phyloP scores from a whole-genome alignment of 2,113 vertebrate species.

The Hippocampus mohnikei region DNA sequence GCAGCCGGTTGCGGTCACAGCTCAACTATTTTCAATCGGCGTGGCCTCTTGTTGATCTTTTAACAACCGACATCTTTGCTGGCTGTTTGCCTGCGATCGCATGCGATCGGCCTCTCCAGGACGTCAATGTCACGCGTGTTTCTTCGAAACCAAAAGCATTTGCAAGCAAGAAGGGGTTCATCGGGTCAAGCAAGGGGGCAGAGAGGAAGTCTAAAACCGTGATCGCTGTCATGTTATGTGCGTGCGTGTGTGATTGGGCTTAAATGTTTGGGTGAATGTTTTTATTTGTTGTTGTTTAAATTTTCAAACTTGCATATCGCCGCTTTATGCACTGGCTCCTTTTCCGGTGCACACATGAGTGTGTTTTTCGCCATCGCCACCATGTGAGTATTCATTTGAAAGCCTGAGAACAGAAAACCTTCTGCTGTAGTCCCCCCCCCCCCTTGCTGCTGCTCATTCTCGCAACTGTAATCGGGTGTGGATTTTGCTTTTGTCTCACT shows the following conservation, averaged over 20 bases:
- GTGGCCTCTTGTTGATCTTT: not conserved
- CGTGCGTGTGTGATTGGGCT: constrained; percentile 22
- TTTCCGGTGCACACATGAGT: not conserved
- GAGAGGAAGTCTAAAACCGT: constrained; percentile 18
- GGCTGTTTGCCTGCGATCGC: not conserved
- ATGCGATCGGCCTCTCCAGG: not conserved
- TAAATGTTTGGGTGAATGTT: too few relatives aligned
- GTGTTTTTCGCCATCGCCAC: not conserved
- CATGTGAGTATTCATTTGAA: not conserved
- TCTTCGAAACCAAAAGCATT: not conserved
- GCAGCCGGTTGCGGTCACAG: not conserved
- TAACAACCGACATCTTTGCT: not conserved
- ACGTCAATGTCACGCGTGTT: not conserved
- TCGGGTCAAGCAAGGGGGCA: constrained; percentile 4
- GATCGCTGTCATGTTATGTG: constrained; percentile 26
- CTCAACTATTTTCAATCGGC: not conserved
- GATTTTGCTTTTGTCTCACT: constrained; percentile 45
- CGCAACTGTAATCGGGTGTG: not conserved
- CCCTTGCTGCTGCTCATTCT: constrained; percentile 5
- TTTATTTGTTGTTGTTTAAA: too few relatives aligned
- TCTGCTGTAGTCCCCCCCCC: not conserved
- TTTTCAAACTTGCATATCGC: too few relatives aligned
- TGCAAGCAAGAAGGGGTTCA: constrained; percentile 3
- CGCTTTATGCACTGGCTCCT: not conserved
- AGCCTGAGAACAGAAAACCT: not conserved